Evolutionary conservation across 2,888 invertebrate species (phyloP).

Genomic region (Zelleria hepariella): DNA sequence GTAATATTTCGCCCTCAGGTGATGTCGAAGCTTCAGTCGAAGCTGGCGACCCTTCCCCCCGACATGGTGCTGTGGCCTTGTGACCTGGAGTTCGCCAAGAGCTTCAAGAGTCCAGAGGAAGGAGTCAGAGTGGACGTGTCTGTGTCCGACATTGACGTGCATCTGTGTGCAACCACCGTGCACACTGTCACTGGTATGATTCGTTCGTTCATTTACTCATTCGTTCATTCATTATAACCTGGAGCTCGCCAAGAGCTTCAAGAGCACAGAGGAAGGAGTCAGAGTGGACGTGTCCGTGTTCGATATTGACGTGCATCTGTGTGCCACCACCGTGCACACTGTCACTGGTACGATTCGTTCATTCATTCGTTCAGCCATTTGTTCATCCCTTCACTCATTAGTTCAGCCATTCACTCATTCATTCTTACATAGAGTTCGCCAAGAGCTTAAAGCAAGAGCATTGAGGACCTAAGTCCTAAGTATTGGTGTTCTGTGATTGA

Average conservation of each 20-base stretch:
- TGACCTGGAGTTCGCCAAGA: conserved; percentile 78
- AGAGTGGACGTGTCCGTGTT: conserved; percentile 77
- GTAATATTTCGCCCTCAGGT: conserved; percentile 67
- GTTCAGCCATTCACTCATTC: background rate
- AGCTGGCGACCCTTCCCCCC: background rate
- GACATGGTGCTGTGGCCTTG: conserved; percentile 59
- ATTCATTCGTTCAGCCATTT: background rate
- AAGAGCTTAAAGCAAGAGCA: too few relatives aligned
- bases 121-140: conserved; percentile 76
- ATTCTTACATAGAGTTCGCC: too few relatives aligned
- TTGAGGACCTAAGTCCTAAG: too few relatives aligned
- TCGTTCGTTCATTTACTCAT: too few relatives aligned
- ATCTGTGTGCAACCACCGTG: conserved; percentile 80
- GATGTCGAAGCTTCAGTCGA: conserved; percentile 27
- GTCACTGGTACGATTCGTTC: conserved; percentile 70
- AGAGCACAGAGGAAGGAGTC: conserved; percentile 75
- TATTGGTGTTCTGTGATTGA: too few relatives aligned
- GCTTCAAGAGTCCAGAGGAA: conserved; percentile 74
- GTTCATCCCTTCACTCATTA: background rate
- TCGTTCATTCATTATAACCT: too few relatives aligned
- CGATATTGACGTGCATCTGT: conserved; percentile 79
- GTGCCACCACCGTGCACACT: conserved; percentile 81
- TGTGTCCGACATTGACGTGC: conserved; percentile 78
- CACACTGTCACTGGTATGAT: conserved; percentile 75
- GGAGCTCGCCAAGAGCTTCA: conserved; percentile 76